phyloP scores from a whole-genome alignment of 2,797 vertebrate genomes.

The Scolopax bukidnonensis region DNA sequence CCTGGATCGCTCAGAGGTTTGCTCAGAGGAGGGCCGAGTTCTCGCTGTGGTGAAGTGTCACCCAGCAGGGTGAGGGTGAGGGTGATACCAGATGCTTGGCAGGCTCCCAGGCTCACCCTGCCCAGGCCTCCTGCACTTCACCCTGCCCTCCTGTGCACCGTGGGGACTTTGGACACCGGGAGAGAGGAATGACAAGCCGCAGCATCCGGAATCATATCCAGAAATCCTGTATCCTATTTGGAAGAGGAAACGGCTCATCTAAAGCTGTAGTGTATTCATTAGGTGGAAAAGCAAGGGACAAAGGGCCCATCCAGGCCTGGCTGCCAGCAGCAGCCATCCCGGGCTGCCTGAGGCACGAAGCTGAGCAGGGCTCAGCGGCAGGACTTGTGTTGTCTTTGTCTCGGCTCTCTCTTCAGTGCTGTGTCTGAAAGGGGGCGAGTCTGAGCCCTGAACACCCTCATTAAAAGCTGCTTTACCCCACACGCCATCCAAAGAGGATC shows the following conservation, averaged over 20 bases:
- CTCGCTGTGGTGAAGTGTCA: neutral
- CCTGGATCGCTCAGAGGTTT: neutral
- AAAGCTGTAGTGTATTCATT: neutral
- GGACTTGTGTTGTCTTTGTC: neutral
- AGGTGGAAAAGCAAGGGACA: neutral
- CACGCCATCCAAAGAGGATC: neutral
- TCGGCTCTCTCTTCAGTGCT: neutral
- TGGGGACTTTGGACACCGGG: neutral
- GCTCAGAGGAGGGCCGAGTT: neutral
- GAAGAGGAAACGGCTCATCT: neutral
- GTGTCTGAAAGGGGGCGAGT: neutral
- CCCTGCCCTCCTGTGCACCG: neutral
- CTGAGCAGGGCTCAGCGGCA: neutral
- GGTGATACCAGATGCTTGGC: neutral
- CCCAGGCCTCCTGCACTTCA: neutral
- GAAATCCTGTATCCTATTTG: neutral
- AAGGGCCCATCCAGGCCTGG: slow-evolving; percentile 60
- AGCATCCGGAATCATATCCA: neutral
- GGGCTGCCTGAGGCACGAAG: neutral
- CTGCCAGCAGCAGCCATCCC: slow-evolving; percentile 28
- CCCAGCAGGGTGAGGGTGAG: neutral
- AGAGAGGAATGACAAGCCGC: neutral
- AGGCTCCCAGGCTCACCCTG: neutral
- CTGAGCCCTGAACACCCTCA: slow-evolving; percentile 15
- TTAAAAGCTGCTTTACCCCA: slow-evolving; percentile 50